Evolutionary conservation across 2,113 vertebrate genomes (phyloP).

Genomic region (Apteryx mantelli): DNA sequence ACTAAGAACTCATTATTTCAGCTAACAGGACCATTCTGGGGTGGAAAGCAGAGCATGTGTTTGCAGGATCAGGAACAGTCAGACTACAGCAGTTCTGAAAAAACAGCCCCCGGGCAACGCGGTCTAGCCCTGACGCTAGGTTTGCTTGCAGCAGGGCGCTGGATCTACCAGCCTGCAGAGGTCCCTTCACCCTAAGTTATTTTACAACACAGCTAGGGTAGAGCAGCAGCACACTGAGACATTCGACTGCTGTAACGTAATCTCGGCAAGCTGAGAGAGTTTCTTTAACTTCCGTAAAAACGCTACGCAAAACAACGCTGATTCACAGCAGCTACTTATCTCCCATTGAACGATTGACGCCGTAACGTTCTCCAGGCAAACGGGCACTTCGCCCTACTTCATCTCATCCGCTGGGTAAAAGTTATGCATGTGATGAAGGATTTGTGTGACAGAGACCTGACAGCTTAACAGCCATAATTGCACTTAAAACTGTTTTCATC

Average conservation of each 20-base stretch:
- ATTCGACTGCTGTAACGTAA: accelerated
- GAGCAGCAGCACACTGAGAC: not conserved
- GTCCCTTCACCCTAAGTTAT: not conserved
- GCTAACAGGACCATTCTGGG: accelerated
- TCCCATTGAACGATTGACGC: not conserved
- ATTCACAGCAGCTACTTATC: not conserved
- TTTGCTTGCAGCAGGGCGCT: not conserved
- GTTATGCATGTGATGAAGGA: not conserved
- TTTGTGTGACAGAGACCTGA: constrained; percentile 28
- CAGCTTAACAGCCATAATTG: constrained; percentile 32
- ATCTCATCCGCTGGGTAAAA: not conserved
- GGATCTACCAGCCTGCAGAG: not conserved
- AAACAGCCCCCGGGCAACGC: accelerated
- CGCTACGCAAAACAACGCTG: not conserved
- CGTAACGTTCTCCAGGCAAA: not conserved
- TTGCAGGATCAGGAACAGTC: not conserved
- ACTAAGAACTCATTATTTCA: accelerated
- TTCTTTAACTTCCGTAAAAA: not conserved
- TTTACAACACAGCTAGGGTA: not conserved
- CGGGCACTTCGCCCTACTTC: not conserved
- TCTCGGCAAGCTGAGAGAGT: not conserved
- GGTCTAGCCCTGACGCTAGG: not conserved
- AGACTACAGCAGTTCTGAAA: accelerated
- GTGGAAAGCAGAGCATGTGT: not conserved
- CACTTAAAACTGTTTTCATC: not conserved